Percentiles rank a stretch among this genome's conserved stretches.
Conservation (phyloP, 2,113 vertebrate genomes). For the Tautogolabrus adspersus region DNA sequence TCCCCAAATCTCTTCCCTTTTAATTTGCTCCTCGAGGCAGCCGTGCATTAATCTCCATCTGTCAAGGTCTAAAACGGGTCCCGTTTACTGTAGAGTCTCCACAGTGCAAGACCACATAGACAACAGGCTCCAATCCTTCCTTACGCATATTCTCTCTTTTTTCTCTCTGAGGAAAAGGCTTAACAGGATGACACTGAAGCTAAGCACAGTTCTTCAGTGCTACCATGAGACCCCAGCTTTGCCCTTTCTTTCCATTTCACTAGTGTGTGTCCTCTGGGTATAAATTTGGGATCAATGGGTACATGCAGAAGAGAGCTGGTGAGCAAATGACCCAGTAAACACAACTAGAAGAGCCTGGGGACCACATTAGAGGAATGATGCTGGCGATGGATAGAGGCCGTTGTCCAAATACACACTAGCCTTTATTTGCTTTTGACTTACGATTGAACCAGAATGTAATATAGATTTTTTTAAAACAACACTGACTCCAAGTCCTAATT, state of each 20-base stretch:
- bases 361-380: conserved; percentile 4
- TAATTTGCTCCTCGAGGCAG: conserved; percentile 20
- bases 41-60: conserved; percentile 31
- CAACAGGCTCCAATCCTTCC: conserved; percentile 11
- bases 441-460: not conserved
- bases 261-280: conserved; percentile 26
- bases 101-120: conserved; percentile 9
- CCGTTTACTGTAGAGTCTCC: conserved; percentile 13
- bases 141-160: conserved; percentile 8
- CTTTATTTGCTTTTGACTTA: not conserved
- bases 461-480: not conserved
- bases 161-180: conserved; percentile 7
- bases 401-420: not conserved
- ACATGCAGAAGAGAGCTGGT: conserved; percentile 12
- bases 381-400: not conserved
- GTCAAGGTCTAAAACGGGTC: conserved; percentile 24
- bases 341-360: conserved; percentile 1
- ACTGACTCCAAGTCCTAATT: not conserved
- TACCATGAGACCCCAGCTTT: not conserved
- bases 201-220: conserved; percentile 13
- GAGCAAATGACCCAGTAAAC: conserved; percentile 42
- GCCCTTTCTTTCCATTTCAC: conserved; percentile 28
- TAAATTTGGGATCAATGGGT: conserved; percentile 48
- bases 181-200: conserved; percentile 15
- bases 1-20: conserved; percentile 17